Percentiles rank a stretch among this genome's conserved stretches.
These are phyloP conservation scores for Capitulum mitella DNA, from an alignment of 2,888 invertebrate species.

Conservation along the genomic window DNA sequence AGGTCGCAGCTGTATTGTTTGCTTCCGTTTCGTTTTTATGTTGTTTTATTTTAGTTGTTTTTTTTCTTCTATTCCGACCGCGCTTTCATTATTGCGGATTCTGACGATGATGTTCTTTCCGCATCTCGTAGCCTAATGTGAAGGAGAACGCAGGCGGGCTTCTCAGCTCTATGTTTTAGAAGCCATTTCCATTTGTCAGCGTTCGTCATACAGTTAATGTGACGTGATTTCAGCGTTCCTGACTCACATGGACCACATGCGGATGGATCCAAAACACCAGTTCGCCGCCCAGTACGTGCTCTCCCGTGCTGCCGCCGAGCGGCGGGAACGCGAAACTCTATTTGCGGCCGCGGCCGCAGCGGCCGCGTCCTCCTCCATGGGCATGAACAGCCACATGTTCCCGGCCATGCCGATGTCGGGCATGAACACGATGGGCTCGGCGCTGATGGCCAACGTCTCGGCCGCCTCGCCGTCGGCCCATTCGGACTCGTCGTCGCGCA, in stretches of 20 bases:
- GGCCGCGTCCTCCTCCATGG: constrained; percentile 36
- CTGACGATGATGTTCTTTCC: too few species aligned
- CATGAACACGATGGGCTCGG: constrained; percentile 41
- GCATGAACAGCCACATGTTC: constrained; percentile 36
- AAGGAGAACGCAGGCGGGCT: too few species aligned
- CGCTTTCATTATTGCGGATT: too few species aligned
- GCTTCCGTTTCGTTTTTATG: too few species aligned
- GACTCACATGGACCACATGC: constrained; percentile 92
- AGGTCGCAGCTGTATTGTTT: too few species aligned
- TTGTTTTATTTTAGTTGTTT: too few species aligned
- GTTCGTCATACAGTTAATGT: too few species aligned
- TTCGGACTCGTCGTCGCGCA: constrained; percentile 57
- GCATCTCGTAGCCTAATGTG: too few species aligned
- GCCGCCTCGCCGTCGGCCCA: constrained; percentile 77
- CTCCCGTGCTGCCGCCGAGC: constrained; percentile 80
- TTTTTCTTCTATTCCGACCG: too few species aligned
- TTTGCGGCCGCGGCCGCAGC: constrained; percentile 49
- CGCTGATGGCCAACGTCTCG: constrained; percentile 42
- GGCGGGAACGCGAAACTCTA: constrained; percentile 70
- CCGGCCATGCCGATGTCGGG: constrained; percentile 35
- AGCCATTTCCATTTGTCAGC: too few species aligned
- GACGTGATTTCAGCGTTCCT: constrained; percentile 73
- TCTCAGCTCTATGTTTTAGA: too few species aligned
- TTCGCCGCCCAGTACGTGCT: constrained; percentile 90
- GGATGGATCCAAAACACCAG: constrained; percentile 93